Evolutionary conservation across 2,888 invertebrate species (phyloP).

Genomic region (Papilio gigon): DNA sequence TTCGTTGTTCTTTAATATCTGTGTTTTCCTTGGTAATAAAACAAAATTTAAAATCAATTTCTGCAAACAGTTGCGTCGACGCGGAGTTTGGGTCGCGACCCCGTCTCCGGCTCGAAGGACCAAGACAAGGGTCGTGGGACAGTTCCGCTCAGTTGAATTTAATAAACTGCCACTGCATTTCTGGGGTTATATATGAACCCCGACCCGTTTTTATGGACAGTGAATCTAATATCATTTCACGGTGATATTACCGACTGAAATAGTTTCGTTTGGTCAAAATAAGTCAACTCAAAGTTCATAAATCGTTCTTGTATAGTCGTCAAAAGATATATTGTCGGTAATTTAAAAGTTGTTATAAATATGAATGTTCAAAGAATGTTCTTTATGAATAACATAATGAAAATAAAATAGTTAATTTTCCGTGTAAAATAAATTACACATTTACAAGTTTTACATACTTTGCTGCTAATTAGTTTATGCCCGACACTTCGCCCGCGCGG

Average conservation of each 20-base stretch:
- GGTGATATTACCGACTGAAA: conserved; percentile 19
- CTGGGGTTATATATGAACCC: conserved; percentile 42
- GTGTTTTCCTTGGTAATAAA: neutral
- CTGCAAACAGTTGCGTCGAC: neutral
- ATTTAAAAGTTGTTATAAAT: neutral
- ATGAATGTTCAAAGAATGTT: neutral
- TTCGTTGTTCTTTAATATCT: neutral
- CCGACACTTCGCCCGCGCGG: no score
- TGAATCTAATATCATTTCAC: conserved; percentile 35
- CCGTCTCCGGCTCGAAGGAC: conserved; percentile 51
- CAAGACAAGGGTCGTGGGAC: conserved; percentile 55
- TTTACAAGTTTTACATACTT: neutral
- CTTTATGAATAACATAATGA: neutral
- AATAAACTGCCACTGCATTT: conserved; percentile 49
- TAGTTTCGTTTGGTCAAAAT: conserved; percentile 9
- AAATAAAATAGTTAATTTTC: neutral
- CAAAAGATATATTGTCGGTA: neutral
- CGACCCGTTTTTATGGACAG: conserved; percentile 36
- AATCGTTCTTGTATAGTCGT: neutral
- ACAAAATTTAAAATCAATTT: neutral
- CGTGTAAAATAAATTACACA: neutral
- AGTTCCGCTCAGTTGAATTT: conserved; percentile 59
- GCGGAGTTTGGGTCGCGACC: neutral
- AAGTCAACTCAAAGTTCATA: conserved; percentile 18
- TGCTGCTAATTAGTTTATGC: neutral